Evolutionary conservation across 64 coral and sea anemone species (phyloP).

Genomic region (Stylophora pistillata): DNA sequence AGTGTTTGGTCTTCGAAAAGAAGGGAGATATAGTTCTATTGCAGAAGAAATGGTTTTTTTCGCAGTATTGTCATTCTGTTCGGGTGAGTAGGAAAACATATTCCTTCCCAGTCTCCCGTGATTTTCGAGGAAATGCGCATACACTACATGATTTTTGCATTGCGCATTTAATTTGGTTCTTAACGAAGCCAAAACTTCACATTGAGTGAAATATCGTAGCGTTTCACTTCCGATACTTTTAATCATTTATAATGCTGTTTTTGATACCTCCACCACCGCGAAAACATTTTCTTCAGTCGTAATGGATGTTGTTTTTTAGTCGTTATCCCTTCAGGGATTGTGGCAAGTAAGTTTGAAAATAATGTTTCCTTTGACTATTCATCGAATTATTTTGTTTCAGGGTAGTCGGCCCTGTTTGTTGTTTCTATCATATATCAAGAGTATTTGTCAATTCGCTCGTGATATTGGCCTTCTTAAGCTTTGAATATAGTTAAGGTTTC

Average conservation of each 20-base stretch:
- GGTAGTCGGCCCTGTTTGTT: not conserved
- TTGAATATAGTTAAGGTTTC: not conserved
- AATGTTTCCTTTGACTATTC: not conserved
- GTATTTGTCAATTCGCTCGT: not conserved
- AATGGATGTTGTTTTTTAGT: not conserved
- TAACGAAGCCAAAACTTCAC: not conserved
- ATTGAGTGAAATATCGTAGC: not conserved
- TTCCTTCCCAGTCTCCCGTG: constrained; percentile 18
- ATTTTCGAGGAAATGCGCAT: constrained; percentile 24
- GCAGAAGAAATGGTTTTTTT: constrained; percentile 1
- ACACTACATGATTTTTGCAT: not conserved
- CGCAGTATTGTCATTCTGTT: not conserved
- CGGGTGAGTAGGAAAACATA: not conserved
- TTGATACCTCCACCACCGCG: not conserved
- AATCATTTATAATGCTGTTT: not conserved
- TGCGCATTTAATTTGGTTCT: not conserved
- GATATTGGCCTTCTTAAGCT: not conserved
- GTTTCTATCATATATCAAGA: not conserved
- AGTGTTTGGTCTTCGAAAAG: not conserved
- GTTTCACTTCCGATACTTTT: constrained; percentile 1
- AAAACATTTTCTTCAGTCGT: not conserved
- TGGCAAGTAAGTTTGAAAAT: not conserved
- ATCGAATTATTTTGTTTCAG: not conserved
- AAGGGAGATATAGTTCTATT: not conserved
- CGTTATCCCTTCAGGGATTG: not conserved